phyloP scores from a whole-genome alignment of 1,140 invertebrate genomes.

The Drosophila sp. region DNA sequence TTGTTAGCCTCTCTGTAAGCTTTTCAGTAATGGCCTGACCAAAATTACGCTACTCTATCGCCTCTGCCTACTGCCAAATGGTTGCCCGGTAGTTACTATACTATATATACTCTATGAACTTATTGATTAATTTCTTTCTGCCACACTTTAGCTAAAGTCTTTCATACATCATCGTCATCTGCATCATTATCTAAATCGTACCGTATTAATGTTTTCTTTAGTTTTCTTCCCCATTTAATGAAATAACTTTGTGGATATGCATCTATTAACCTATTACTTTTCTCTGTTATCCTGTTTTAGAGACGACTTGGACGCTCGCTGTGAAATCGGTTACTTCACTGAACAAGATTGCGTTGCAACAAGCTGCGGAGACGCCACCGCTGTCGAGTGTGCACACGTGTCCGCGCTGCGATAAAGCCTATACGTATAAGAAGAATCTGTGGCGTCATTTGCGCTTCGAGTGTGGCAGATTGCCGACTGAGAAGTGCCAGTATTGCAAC shows the following conservation, averaged over 20 bases:
- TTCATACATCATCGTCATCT: conserved; percentile 19
- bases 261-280: conserved; percentile 71
- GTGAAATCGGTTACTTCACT: conserved; percentile 80
- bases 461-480: conserved; percentile 86
- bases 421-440: conserved; percentile 86
- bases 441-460: conserved; percentile 86
- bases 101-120: conserved; percentile 20
- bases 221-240: not conserved
- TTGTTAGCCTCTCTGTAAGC: conserved; percentile 6
- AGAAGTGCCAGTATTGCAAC: conserved; percentile 86
- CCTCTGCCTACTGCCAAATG: conserved; percentile 39
- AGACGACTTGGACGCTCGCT: conserved; percentile 67
- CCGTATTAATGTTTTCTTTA: conserved; percentile 11
- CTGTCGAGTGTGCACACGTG: conserved; percentile 78
- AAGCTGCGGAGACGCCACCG: not conserved
- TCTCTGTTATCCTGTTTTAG: conserved; percentile 69
- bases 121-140: conserved; percentile 24
- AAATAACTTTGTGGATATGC: not conserved
- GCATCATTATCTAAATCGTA: conserved; percentile 8
- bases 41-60: conserved; percentile 35
- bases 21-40: conserved; percentile 29
- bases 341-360: conserved; percentile 60
- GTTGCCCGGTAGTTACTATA: conserved; percentile 34
- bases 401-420: conserved; percentile 86
- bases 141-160: conserved; percentile 28